Evolutionary conservation across 2,113 vertebrate genomes (phyloP).

Genomic region (Datnioides undecimradiatus): DNA sequence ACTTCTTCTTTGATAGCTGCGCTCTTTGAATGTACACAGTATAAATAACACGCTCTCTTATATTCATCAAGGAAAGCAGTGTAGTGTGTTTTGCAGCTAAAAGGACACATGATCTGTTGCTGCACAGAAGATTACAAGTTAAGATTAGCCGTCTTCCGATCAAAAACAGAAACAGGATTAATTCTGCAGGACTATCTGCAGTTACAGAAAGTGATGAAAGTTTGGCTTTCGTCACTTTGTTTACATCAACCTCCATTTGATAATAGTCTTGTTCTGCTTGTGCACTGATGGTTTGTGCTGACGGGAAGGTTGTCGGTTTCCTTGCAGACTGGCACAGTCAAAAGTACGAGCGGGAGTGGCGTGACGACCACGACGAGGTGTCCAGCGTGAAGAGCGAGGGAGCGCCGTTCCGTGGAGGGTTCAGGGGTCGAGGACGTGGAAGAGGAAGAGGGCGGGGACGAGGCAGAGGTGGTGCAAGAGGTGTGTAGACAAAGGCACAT

Average conservation of each 20-base stretch:
- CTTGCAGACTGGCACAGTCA: slow-evolving; percentile 92
- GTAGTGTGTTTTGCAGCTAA: fast-evolving
- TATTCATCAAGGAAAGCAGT: slow-evolving; percentile 8
- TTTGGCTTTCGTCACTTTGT: not conserved
- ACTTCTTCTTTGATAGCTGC: slow-evolving; percentile 46
- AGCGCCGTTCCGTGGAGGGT: slow-evolving; percentile 91
- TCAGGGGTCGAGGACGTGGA: slow-evolving; percentile 92
- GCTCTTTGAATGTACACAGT: not conserved
- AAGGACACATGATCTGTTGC: not conserved
- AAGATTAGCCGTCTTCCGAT: no score
- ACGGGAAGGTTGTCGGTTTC: not conserved
- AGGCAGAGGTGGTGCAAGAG: slow-evolving; percentile 89
- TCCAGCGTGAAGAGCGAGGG: slow-evolving; percentile 98
- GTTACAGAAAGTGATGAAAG: not conserved
- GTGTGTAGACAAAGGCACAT: slow-evolving; percentile 53
- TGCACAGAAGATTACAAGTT: not conserved
- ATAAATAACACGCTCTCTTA: not conserved
- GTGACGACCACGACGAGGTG: slow-evolving; percentile 94
- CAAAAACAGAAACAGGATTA: not conserved
- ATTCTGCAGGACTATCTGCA: not conserved
- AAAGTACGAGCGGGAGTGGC: slow-evolving; percentile 93
- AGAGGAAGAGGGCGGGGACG: slow-evolving; percentile 92
- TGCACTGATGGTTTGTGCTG: not conserved
- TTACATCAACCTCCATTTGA: not conserved
- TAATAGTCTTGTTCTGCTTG: not conserved